phyloP scores from a whole-genome alignment of 2,888 invertebrate species.

The Notocelia uddmanniana region DNA sequence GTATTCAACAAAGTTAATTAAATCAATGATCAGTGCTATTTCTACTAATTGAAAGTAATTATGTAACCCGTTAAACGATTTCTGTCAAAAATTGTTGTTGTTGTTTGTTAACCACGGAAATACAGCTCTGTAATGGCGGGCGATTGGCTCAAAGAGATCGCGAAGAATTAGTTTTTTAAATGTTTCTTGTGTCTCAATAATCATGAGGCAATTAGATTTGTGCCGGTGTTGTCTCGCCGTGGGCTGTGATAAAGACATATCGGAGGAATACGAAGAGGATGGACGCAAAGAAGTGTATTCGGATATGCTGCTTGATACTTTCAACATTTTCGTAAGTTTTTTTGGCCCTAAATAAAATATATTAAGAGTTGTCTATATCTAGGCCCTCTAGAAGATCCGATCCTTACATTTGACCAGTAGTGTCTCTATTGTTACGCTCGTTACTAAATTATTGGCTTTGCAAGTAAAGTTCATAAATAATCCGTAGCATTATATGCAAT shows the following conservation, averaged over 20 bases:
- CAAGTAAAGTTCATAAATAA: background rate
- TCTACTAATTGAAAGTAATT: background rate
- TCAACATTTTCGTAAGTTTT: slow-evolving; percentile 55
- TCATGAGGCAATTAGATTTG: slow-evolving; percentile 45
- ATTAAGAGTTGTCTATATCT: too few relatives aligned
- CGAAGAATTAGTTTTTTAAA: slow-evolving; percentile 38
- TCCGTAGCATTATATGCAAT: background rate
- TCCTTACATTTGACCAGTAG: background rate
- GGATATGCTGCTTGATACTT: slow-evolving; percentile 53
- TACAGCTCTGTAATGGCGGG: slow-evolving; percentile 48
- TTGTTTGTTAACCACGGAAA: slow-evolving; percentile 38
- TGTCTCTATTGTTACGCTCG: background rate
- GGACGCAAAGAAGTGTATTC: slow-evolving; percentile 53
- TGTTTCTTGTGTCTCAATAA: slow-evolving; percentile 18
- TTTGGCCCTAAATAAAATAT: too few relatives aligned
- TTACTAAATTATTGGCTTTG: background rate
- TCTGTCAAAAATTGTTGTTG: slow-evolving; percentile 20
- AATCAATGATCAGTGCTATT: background rate
- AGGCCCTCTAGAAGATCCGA: background rate
- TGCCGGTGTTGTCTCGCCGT: slow-evolving; percentile 55
- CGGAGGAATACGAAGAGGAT: slow-evolving; percentile 49
- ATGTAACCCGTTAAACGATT: background rate
- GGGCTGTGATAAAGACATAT: slow-evolving; percentile 53
- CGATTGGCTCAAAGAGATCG: slow-evolving; percentile 42
- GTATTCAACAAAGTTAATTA: background rate